These are phyloP conservation scores for Puntigrus tetrazona DNA, from an alignment of 2,113 vertebrate species.

Conservation along the genomic window DNA sequence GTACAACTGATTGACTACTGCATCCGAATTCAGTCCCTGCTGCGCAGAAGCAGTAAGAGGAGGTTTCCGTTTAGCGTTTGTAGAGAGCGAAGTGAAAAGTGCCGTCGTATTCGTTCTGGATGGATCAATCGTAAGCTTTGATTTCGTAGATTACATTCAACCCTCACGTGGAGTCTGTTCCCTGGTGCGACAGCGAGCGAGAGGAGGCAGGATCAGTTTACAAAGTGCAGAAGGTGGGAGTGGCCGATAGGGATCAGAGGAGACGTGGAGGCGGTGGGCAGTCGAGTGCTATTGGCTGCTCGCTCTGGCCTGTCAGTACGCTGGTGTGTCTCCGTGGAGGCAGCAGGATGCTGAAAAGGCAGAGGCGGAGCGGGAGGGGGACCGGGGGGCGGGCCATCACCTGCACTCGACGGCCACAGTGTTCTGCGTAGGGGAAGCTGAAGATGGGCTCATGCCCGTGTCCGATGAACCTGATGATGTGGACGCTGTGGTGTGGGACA, in stretches of 20 bases:
- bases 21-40: slow-evolving; percentile 45
- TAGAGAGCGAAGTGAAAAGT: slow-evolving; percentile 53
- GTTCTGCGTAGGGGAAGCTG: slow-evolving; percentile 92
- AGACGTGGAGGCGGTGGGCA: slow-evolving; percentile 76
- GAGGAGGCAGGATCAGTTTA: slow-evolving; percentile 59
- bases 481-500: slow-evolving; percentile 91
- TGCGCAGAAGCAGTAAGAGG: slow-evolving; percentile 34
- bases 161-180: slow-evolving; percentile 54
- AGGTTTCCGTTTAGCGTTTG: slow-evolving; percentile 48
- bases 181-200: slow-evolving; percentile 46
- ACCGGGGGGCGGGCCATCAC: slow-evolving; percentile 79
- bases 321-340: slow-evolving; percentile 73
- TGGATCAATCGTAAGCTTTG: slow-evolving; percentile 43
- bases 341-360: slow-evolving; percentile 80
- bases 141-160: slow-evolving; percentile 63
- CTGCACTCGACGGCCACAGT: slow-evolving; percentile 97
- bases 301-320: slow-evolving; percentile 73
- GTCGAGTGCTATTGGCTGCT: slow-evolving; percentile 85
- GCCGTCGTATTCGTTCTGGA: slow-evolving; percentile 60
- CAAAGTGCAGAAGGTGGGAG: slow-evolving; percentile 68
- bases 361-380: slow-evolving; percentile 48
- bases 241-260: slow-evolving; percentile 62
- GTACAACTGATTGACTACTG: slow-evolving; percentile 50
- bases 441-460: slow-evolving; percentile 94
- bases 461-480: slow-evolving; percentile 96